phyloP scores from a whole-genome alignment of 2,113 vertebrate genomes.

The Todiramphus chloris region DNA sequence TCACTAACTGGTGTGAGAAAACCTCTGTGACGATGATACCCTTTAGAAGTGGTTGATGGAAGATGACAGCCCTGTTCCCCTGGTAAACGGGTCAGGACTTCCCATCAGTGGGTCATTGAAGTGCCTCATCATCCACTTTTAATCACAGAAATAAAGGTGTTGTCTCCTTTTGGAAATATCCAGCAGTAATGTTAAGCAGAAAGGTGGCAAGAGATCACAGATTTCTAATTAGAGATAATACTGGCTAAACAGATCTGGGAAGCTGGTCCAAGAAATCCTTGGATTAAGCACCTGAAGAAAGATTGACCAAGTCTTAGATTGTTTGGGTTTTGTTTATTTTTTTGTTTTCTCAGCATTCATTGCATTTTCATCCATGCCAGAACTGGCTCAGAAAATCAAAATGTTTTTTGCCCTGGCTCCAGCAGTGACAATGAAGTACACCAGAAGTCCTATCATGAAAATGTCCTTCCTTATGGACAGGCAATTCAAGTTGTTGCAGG shows the following conservation, averaged over 20 bases:
- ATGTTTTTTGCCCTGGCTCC: conserved; percentile 89
- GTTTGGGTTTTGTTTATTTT: neutral
- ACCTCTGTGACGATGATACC: neutral
- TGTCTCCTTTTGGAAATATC: neutral
- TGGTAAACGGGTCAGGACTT: neutral
- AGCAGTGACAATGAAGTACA: conserved; percentile 73
- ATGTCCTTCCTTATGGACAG: conserved; percentile 69
- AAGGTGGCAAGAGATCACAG: neutral
- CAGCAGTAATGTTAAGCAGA: neutral
- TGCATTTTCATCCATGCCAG: conserved; percentile 88
- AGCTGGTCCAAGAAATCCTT: accelerated
- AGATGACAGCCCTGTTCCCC: neutral
- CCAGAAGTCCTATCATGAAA: conserved; percentile 79
- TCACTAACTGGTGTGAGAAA: neutral
- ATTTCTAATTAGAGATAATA: neutral
- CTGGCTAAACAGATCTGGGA: neutral
- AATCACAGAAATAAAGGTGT: neutral
- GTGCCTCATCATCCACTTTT: neutral
- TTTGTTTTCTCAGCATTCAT: conserved; percentile 81
- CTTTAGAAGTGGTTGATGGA: neutral
- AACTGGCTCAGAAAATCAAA: conserved; percentile 88
- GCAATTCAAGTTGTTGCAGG: conserved; percentile 75
- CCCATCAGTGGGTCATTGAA: too few relatives aligned
- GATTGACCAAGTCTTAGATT: neutral
- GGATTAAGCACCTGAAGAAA: neutral